Base-by-base conservation (phyloP, 2,113 vertebrate species). In the Chascanopsetta lugubris region DNA sequence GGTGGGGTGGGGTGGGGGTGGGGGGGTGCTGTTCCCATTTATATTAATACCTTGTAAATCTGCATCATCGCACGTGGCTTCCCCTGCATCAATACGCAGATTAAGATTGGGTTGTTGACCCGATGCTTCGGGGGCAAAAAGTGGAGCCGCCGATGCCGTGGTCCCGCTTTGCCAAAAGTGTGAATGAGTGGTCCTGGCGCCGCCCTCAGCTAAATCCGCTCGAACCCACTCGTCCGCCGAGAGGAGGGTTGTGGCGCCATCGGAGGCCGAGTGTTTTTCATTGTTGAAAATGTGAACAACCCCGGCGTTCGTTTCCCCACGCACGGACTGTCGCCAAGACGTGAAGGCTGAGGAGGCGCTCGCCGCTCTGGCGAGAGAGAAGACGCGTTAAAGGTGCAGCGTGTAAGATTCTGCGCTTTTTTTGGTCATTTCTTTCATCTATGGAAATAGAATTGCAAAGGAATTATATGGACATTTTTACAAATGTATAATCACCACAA, bases 101-200 rank as follows among this genome's bases (percentile, higher is more conserved):
- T 82, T 67, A 78, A 46, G 65, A 61, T 26, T 68, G 58, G 54
- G n/a, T n/a, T 58, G 56, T 30, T 71, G 61, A 77, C 54, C 61
- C 56, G 46, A 60, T 59, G 63, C 61, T 72, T 56, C 1, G 26
- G 43, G n/a, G 47, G 57, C 8, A 15, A 34, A 51, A 72, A 32
- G 51, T 40, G 42, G 20, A 53, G 69, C 61, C 0, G 6, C 40
- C n/a, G n/a, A n/a, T 50, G 36, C 66, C 49, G 26, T 57, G n/a
- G n/a, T n/a, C n/a, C 20, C 47, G 24, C 34, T 67, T 27, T 38
- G 50, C 48, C 63, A 30, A 45, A 26, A 54, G 34, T 71, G 32
- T 56, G 43, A 67, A 67, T 42, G 57, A 42, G 55, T 36, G 49
- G 42, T 40, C 53, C 63, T 18, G 57, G 25, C 21, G 34, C 22